Conservation (phyloP, 2,888 invertebrate genomes). For the Caenorhabditis sulstoni region DNA sequence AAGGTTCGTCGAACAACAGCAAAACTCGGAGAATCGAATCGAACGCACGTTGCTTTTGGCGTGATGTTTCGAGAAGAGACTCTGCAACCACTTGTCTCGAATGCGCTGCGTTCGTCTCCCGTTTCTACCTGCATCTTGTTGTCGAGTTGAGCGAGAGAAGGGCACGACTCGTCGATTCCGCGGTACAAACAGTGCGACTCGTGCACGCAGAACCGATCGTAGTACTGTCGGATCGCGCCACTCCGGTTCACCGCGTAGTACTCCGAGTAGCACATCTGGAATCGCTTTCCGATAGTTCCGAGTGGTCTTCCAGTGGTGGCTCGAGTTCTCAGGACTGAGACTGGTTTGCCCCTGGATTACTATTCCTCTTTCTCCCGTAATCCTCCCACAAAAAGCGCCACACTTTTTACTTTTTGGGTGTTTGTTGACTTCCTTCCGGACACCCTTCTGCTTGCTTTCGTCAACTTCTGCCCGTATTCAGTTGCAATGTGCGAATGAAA, state of each 20-base stretch:
- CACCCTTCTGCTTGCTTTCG: constrained; percentile 32
- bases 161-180: constrained; percentile 67
- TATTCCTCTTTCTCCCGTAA: constrained; percentile 8
- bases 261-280: constrained; percentile 72
- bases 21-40: constrained; percentile 64
- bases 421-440: constrained; percentile 9
- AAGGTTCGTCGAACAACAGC: constrained; percentile 67
- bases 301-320: too few species aligned
- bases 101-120: too few species aligned
- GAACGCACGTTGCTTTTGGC: constrained; percentile 49
- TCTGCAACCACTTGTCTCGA: too few species aligned
- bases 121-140: constrained; percentile 66
- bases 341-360: constrained; percentile 1
- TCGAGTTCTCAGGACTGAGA: not conserved
- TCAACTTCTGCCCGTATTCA: constrained; percentile 26
- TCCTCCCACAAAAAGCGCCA: constrained; percentile 1
- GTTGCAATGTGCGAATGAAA: constrained; percentile 44
- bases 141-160: constrained; percentile 62
- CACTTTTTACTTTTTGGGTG: not conserved
- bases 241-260: constrained; percentile 68
- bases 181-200: constrained; percentile 65
- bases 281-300: too few species aligned
- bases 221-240: constrained; percentile 64
- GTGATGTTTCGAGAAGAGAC: constrained; percentile 58
- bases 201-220: constrained; percentile 72